Conservation (phyloP, 2,888 invertebrate genomes). For the Acronicta alni region DNA sequence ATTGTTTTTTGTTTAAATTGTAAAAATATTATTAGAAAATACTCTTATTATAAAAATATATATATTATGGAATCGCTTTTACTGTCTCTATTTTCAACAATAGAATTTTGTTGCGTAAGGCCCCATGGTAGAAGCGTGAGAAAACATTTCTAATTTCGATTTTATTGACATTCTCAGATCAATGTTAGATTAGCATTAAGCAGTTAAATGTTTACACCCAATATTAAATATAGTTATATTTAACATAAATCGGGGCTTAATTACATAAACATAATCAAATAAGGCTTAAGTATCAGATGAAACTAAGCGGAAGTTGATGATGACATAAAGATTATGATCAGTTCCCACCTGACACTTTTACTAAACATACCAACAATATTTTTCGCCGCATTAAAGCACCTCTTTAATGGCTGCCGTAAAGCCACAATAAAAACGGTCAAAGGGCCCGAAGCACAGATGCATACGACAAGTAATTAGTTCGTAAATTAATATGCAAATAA, state of each 20-base stretch:
- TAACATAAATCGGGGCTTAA: constrained; percentile 38
- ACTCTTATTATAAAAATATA: too few relatives aligned
- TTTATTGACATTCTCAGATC: constrained; percentile 21
- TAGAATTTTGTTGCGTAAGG: too few relatives aligned
- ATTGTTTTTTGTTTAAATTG: too few relatives aligned
- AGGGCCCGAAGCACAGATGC: constrained; percentile 40
- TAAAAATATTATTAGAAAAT: too few relatives aligned
- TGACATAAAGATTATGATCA: constrained; percentile 53
- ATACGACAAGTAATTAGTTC: constrained; percentile 52
- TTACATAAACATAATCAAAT: constrained; percentile 29
- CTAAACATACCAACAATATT: constrained; percentile 29
- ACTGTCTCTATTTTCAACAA: too few relatives aligned
- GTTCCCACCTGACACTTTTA: constrained; percentile 44
- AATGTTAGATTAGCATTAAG: constrained; percentile 31
- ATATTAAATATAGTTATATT: constrained; percentile 37
- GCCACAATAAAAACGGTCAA: constrained; percentile 48
- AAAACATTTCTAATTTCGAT: constrained; percentile 18
- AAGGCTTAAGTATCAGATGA: constrained; percentile 31
- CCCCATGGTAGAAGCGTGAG: constrained; percentile 37
- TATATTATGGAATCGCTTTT: too few relatives aligned
- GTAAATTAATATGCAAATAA: constrained; percentile 58
- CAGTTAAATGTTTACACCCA: constrained; percentile 29
- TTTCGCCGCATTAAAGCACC: constrained; percentile 26
- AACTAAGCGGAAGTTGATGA: constrained; percentile 43
- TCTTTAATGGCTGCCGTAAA: constrained; percentile 38